These are phyloP conservation scores for Pangasius mekongensis DNA, from an alignment of 2,797 vertebrate species.

Conservation along the genomic window DNA sequence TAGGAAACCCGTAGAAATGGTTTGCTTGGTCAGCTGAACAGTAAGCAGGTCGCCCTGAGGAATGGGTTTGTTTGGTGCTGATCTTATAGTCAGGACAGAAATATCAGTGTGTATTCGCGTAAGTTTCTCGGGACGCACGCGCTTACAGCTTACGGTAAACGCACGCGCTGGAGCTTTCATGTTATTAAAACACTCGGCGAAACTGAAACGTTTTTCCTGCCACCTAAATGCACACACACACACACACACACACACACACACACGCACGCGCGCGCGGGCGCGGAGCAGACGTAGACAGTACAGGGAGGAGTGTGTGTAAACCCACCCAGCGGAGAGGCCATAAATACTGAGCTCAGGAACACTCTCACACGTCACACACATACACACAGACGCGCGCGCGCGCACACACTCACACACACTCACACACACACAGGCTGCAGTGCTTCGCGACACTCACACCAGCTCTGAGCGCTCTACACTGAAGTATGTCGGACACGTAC, in stretches of 20 bases:
- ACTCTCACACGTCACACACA: not conserved
- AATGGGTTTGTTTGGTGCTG: not conserved
- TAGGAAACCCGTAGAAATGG: not conserved
- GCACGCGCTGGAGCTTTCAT: not conserved
- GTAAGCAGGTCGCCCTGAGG: not conserved
- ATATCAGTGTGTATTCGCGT: no score
- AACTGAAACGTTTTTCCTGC: slow-evolving; percentile 65
- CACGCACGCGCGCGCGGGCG: not conserved
- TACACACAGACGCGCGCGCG: no score
- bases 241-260: not conserved
- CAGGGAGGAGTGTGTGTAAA: not conserved
- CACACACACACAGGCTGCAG: not conserved
- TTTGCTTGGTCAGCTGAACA: not conserved
- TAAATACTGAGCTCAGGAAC: not conserved
- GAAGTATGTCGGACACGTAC: slow-evolving; percentile 78
- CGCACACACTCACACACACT: not conserved
- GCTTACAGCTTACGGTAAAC: not conserved
- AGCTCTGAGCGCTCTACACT: slow-evolving; percentile 58
- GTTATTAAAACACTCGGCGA: slow-evolving; percentile 26
- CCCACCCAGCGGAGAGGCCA: not conserved
- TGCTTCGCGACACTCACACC: not conserved
- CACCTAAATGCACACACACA: slow-evolving; percentile 66
- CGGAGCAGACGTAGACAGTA: not conserved
- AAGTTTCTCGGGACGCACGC: not conserved
- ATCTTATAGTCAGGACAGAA: no score